Conservation (phyloP, 2,888 invertebrate genomes). For the Aplocera efformata region DNA sequence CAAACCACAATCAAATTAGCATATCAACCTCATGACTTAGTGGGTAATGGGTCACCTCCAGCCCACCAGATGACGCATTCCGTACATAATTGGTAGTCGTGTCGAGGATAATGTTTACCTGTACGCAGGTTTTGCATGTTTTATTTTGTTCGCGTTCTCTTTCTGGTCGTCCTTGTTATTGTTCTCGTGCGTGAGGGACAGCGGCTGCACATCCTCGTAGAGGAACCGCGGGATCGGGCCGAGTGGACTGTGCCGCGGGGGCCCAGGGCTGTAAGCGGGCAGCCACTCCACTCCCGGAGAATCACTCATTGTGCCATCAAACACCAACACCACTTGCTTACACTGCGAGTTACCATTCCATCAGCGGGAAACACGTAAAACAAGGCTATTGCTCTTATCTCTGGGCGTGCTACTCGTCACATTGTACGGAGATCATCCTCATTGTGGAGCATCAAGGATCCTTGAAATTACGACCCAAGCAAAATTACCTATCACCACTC, state of each 20-base stretch:
- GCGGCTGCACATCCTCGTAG: conserved; percentile 72
- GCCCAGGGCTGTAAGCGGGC: conserved; percentile 75
- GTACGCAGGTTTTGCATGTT: conserved; percentile 81
- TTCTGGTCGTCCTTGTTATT: conserved; percentile 74
- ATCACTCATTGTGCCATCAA: conserved; percentile 73
- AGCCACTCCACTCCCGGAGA: conserved; percentile 78
- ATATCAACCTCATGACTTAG: conserved; percentile 27
- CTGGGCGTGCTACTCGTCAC: conserved; percentile 65
- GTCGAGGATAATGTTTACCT: conserved; percentile 60
- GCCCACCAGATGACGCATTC: conserved; percentile 26
- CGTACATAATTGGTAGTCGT: conserved; percentile 24
- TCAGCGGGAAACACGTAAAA: conserved; percentile 39
- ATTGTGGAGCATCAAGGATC: conserved; percentile 71
- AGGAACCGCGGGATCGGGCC: conserved; percentile 73
- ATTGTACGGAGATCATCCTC: conserved; percentile 69
- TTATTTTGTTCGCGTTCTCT: conserved; percentile 70
- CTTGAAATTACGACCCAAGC: conserved; percentile 67
- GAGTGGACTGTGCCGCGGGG: conserved; percentile 74
- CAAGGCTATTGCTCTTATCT: conserved; percentile 34
- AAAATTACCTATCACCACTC: conserved; percentile 48
- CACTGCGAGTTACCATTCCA: conserved; percentile 32
- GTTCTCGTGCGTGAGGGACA: conserved; percentile 65
- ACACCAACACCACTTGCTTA: conserved; percentile 1
- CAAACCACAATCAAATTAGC: conserved; percentile 23
- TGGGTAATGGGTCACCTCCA: conserved; percentile 37